phyloP scores from a whole-genome alignment of 2,113 vertebrate genomes.

The Crotalus horridus region DNA sequence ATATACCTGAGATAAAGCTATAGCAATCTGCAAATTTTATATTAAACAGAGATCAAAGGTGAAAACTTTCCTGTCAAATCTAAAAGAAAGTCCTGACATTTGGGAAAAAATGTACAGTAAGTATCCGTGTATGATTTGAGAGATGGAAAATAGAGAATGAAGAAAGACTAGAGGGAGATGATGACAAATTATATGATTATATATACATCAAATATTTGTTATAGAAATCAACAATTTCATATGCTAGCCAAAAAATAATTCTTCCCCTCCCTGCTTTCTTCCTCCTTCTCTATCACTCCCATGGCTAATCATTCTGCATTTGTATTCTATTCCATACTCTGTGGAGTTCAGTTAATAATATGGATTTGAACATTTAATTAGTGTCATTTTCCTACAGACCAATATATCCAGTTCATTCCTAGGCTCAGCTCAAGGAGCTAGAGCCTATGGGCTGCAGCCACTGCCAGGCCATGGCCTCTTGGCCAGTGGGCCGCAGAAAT shows the following conservation, averaged over 20 bases:
- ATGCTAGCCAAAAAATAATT: slow-evolving; percentile 9
- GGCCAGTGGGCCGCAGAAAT: too few species aligned
- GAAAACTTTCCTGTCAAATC: slow-evolving; percentile 9
- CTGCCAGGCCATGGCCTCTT: too few species aligned
- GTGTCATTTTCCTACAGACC: background rate
- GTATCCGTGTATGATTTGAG: background rate
- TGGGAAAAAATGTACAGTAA: background rate
- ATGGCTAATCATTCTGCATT: background rate
- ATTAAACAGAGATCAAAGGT: slow-evolving; percentile 21
- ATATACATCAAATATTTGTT: background rate
- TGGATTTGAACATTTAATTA: background rate
- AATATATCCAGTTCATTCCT: background rate
- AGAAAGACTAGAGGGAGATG: background rate
- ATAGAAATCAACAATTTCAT: slow-evolving; percentile 23
- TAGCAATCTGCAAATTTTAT: slow-evolving; percentile 15
- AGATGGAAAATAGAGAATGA: slow-evolving; percentile 16
- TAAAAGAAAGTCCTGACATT: slow-evolving; percentile 18
- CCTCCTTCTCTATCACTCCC: background rate
- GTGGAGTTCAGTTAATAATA: background rate
- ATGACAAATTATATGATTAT: background rate
- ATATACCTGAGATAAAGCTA: slow-evolving; percentile 6
- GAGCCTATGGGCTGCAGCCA: too few species aligned
- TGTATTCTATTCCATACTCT: background rate
- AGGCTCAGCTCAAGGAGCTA: background rate
- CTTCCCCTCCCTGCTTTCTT: background rate